A percentile compares a stretch with the other conserved stretches of the same genome.
These are phyloP conservation scores for Meteorus colon DNA, from an alignment of 2,888 invertebrate genomes.

Conservation along the genomic window DNA sequence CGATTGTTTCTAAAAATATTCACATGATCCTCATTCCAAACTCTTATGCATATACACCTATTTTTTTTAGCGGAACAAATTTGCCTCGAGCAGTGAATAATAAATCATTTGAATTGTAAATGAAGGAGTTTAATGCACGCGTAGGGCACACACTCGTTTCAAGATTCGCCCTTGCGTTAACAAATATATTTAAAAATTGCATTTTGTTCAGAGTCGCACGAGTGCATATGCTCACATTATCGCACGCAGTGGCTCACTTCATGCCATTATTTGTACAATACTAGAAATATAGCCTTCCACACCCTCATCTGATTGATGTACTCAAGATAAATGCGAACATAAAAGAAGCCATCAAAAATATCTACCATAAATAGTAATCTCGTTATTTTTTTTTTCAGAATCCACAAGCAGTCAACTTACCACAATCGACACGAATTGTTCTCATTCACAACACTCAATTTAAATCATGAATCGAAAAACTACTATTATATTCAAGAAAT, in stretches of 20 bases:
- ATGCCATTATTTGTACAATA: slow-evolving; percentile 8
- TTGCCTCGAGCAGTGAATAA: slow-evolving; percentile 13
- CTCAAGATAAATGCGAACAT: not conserved
- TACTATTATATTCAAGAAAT: not conserved
- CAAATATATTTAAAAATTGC: slow-evolving; percentile 2
- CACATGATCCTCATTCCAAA: not conserved
- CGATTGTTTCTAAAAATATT: not conserved
- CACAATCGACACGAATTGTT: not conserved
- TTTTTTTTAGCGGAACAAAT: slow-evolving; percentile 29
- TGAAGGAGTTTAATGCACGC: not conserved
- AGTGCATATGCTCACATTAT: slow-evolving; percentile 27
- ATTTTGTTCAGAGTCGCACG: slow-evolving; percentile 7
- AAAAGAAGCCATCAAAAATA: not conserved
- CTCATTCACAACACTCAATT: not conserved
- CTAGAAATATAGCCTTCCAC: not conserved
- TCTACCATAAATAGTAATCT: no score
- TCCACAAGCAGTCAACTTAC: not conserved
- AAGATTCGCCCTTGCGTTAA: slow-evolving; percentile 3
- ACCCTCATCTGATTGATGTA: not conserved
- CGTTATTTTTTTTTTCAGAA: not conserved
- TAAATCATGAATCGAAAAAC: not conserved
- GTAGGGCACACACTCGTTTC: not conserved
- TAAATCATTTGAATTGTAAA: slow-evolving; percentile 34
- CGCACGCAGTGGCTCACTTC: slow-evolving; percentile 33
- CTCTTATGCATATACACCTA: not conserved